Conservation (phyloP, 2,797 vertebrate genomes). For the Pyrocephalus nanus region DNA sequence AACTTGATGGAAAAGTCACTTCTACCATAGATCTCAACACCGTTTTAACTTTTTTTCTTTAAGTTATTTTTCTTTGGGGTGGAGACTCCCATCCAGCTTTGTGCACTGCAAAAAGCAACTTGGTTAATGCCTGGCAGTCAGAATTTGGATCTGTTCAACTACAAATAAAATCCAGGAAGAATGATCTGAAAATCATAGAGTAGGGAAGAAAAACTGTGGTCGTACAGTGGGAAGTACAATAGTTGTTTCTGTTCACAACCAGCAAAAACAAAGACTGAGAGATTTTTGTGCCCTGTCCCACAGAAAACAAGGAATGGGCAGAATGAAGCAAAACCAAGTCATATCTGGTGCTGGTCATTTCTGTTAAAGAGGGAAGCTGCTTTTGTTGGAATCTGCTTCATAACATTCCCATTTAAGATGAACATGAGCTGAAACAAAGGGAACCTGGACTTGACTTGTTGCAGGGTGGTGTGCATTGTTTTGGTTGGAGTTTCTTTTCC, state of each 20-base stretch:
- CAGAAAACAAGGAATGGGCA: not conserved
- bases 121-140: not conserved
- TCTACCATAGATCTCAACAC: not conserved
- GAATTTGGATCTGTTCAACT: not conserved
- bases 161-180: not conserved
- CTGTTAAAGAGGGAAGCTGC: not conserved
- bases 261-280: not conserved
- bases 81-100: not conserved
- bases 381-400: not conserved
- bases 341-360: not conserved
- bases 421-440: not conserved
- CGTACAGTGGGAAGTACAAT: not conserved
- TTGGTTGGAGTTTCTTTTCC: not conserved
- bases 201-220: not conserved
- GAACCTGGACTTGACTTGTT: not conserved
- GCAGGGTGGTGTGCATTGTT: no score
- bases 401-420: not conserved
- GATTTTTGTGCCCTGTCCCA: not conserved
- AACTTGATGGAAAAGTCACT: not conserved
- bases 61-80: not conserved
- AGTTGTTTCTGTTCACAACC: not conserved
- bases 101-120: not conserved
- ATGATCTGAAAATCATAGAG: not conserved
- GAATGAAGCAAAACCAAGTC: rapidly evolving
- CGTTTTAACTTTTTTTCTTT: not conserved